These are phyloP conservation scores for Aleiodes testaceus DNA, from an alignment of 2,888 invertebrate species.

Conservation along the genomic window DNA sequence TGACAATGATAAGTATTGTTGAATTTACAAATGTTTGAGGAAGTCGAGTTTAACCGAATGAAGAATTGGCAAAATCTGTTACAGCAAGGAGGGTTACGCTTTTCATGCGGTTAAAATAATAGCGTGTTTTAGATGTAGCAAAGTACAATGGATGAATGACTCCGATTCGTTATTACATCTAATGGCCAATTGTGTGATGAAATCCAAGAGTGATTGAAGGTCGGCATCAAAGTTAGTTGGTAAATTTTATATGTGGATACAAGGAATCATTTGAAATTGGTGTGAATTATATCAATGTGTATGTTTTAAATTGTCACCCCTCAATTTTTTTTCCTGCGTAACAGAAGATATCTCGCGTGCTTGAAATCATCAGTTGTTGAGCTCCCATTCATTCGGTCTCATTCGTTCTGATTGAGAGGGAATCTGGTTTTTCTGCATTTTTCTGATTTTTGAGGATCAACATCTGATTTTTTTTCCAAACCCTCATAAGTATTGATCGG, in stretches of 20 bases:
- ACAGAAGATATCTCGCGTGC: constrained; percentile 45
- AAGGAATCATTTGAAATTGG: constrained; percentile 22
- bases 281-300: constrained; percentile 20
- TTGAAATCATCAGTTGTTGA: constrained; percentile 42
- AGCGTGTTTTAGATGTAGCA: constrained; percentile 2
- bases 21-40: constrained; percentile 10
- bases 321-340: not conserved
- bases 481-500: no score
- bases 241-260: not conserved
- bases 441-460: no score
- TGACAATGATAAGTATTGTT: constrained; percentile 6
- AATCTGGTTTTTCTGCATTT: no score
- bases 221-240: constrained; percentile 36
- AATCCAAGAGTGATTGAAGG: constrained; percentile 52
- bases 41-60: constrained; percentile 37
- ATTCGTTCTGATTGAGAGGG: constrained; percentile 1
- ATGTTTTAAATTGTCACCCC: constrained; percentile 9
- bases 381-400: constrained; percentile 4
- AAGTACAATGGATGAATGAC: constrained; percentile 34
- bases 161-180: constrained; percentile 52
- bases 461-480: no score
- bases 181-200: constrained; percentile 50
- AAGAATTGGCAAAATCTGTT: constrained; percentile 39
- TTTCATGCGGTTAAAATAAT: constrained; percentile 41
- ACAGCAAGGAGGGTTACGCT: constrained; percentile 37